Conservation (phyloP, 2,888 invertebrate genomes). For the Teinopalpus imperialis region DNA sequence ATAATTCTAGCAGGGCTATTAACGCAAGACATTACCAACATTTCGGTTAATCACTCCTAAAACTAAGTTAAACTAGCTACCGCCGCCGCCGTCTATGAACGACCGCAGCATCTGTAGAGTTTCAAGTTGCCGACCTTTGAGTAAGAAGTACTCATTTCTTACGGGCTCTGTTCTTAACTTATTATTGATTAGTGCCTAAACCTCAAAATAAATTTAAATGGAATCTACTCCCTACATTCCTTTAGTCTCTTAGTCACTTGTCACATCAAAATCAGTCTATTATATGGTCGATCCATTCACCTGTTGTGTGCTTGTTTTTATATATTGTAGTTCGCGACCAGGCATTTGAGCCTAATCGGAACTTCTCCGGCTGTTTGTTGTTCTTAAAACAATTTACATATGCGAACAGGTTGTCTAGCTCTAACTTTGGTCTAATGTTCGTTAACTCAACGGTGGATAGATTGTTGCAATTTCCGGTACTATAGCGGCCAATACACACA, state of each 20-base stretch:
- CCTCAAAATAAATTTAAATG: too few relatives aligned
- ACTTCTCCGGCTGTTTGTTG: conserved; percentile 29
- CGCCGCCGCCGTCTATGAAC: too few relatives aligned
- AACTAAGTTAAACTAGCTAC: too few relatives aligned
- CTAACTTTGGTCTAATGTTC: conserved; percentile 16
- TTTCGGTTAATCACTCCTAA: too few relatives aligned
- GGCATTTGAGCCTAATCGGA: conserved; percentile 30
- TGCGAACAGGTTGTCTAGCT: conserved; percentile 3
- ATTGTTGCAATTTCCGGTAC: conserved; percentile 11
- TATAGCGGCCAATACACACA: too few relatives aligned
- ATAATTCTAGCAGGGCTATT: too few relatives aligned
- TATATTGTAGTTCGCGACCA: conserved; percentile 18
- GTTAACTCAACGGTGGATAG: conserved; percentile 1
- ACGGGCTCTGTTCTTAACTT: too few relatives aligned
- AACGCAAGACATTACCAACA: too few relatives aligned
- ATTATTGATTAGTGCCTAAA: too few relatives aligned
- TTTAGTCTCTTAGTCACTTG: conserved; percentile 39
- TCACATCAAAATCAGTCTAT: conserved; percentile 58
- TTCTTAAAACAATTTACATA: conserved; percentile 26
- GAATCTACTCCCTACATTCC: conserved; percentile 25
- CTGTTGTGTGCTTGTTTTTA: conserved; percentile 42
- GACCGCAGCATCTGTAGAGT: too few relatives aligned
- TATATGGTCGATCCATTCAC: conserved; percentile 49
- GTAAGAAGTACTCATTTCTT: too few relatives aligned
- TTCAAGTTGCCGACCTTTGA: too few relatives aligned